Conservation (phyloP, 2,113 vertebrate genomes). For the Clarias macrocephalus region DNA sequence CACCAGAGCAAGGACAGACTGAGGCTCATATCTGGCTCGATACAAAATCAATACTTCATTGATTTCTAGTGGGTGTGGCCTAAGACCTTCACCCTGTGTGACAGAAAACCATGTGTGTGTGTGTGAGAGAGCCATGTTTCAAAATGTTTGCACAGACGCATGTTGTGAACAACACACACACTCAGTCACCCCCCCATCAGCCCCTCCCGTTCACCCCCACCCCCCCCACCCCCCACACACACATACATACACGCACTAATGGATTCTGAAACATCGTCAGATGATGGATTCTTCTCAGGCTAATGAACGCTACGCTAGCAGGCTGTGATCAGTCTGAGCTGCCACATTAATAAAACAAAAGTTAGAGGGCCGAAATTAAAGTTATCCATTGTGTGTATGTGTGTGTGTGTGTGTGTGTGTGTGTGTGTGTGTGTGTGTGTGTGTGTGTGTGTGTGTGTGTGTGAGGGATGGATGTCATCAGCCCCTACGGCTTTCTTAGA, state of each 20-base stretch:
- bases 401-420: conserved; percentile 39
- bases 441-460: conserved; percentile 28
- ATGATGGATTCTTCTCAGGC: conserved; percentile 75
- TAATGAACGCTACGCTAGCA: conserved; percentile 73
- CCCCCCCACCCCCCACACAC: neutral
- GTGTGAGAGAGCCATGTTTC: neutral
- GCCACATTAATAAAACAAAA: conserved; percentile 73
- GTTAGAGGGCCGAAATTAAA: conserved; percentile 69
- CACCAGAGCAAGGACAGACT: neutral
- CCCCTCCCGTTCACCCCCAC: too few relatives aligned
- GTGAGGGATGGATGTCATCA: neutral
- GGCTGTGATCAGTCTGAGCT: conserved; percentile 76
- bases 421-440: conserved; percentile 13
- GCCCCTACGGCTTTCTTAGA: neutral
- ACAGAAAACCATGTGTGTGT: neutral
- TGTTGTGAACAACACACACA: conserved; percentile 33
- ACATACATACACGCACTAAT: conserved; percentile 10
- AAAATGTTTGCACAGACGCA: conserved; percentile 4
- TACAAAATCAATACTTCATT: neutral
- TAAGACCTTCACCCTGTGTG: neutral
- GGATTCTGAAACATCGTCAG: conserved; percentile 15
- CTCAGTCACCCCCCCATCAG: neutral
- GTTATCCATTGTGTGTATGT: conserved; percentile 67
- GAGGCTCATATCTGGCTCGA: neutral
- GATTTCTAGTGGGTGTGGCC: neutral